Percentiles rank a stretch among this genome's conserved stretches.
Evolutionary conservation across 2,888 invertebrate species (phyloP).

Genomic region (Caenorhabditis uteleia): DNA sequence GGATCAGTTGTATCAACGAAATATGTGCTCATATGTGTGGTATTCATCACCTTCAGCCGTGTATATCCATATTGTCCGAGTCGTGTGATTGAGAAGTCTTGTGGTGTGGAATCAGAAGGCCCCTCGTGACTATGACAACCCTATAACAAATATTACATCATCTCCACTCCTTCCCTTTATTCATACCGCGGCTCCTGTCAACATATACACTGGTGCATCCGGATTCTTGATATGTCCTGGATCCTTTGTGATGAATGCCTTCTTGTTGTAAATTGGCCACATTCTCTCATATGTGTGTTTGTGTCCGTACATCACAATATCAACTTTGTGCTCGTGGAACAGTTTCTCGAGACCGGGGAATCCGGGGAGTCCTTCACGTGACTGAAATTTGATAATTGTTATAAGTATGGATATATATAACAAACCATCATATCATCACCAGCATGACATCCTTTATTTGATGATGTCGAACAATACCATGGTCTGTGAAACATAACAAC

Average conservation of each 20-base stretch:
- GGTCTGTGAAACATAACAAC: slow-evolving; percentile 86
- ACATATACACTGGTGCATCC: slow-evolving; percentile 41
- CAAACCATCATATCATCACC: slow-evolving; percentile 16
- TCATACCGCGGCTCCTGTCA: slow-evolving; percentile 46
- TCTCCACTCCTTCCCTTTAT: slow-evolving; percentile 4
- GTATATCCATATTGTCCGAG: slow-evolving; percentile 43
- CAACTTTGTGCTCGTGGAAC: slow-evolving; percentile 86
- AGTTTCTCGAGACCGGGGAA: slow-evolving; percentile 79
- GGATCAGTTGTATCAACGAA: slow-evolving; percentile 29
- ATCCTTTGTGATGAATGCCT: slow-evolving; percentile 26
- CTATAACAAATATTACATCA: slow-evolving; percentile 1
- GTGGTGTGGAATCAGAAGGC: slow-evolving; percentile 13
- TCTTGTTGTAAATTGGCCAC: slow-evolving; percentile 88
- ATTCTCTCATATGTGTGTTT: slow-evolving; percentile 94
- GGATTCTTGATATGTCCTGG: slow-evolving; percentile 36
- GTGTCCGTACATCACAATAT: slow-evolving; percentile 91
- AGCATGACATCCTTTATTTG: slow-evolving; percentile 22
- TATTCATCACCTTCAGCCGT: slow-evolving; percentile 23
- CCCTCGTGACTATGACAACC: slow-evolving; percentile 32
- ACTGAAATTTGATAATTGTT: slow-evolving; percentile 6
- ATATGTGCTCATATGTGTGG: slow-evolving; percentile 28
- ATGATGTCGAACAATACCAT: slow-evolving; percentile 84
- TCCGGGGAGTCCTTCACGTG: slow-evolving; percentile 29
- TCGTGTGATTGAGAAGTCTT: slow-evolving; percentile 20
- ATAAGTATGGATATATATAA: not conserved